Evolutionary conservation across 2,888 invertebrate species (phyloP).

Genomic region (Sussaba pulchella): DNA sequence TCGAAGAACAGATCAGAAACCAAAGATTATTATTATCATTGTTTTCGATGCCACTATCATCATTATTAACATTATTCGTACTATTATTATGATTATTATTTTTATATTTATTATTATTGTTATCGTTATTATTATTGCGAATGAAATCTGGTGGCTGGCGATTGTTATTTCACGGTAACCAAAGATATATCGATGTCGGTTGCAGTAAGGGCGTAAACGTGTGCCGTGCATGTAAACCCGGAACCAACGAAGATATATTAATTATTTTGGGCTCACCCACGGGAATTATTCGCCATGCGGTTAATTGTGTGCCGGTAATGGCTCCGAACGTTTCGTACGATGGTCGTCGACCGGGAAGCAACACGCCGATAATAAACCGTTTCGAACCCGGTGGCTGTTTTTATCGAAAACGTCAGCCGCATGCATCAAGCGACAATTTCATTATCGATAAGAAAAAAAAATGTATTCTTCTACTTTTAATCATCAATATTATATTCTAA

Average conservation of each 20-base stretch:
- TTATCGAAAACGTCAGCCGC: constrained; percentile 37
- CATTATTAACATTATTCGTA: background rate
- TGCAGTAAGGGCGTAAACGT: constrained; percentile 9
- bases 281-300: constrained; percentile 54
- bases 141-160: background rate
- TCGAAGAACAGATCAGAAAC: background rate
- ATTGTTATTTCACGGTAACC: background rate
- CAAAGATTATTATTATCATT: too few relatives aligned
- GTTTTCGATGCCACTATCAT: background rate
- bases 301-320: constrained; percentile 65
- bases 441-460: constrained; percentile 29
- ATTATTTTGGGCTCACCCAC: constrained; percentile 63
- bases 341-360: constrained; percentile 27
- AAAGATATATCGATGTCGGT: background rate
- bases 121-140: background rate
- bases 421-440: constrained; percentile 43
- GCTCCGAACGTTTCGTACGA: constrained; percentile 58
- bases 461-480: too few relatives aligned
- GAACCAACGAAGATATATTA: constrained; percentile 51
- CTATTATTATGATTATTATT: background rate
- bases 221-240: background rate
- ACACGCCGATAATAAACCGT: constrained; percentile 59
- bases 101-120: background rate
- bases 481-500: too few relatives aligned
- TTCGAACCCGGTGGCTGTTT: background rate